A percentile compares a stretch with the other conserved stretches of the same genome.
phyloP scores from a whole-genome alignment of 2,113 vertebrate species.

The Polypterus senegalus region DNA sequence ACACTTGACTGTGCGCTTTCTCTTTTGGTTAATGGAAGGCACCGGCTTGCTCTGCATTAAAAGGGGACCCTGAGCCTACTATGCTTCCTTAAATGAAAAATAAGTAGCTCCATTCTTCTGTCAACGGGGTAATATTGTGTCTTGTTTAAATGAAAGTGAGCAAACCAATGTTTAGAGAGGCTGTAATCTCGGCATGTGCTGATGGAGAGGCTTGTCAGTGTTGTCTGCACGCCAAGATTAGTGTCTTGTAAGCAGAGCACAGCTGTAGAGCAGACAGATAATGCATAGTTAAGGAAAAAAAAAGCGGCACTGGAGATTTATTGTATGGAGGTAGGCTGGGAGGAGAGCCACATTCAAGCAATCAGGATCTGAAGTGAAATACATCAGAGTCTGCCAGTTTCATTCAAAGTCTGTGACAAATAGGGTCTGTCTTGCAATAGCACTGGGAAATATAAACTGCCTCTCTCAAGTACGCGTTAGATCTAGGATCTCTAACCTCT shows the following conservation, averaged over 20 bases:
- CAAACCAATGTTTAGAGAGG: conserved; percentile 17
- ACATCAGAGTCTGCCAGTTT: conserved; percentile 10
- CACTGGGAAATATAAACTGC: neutral
- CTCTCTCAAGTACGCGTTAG: conserved; percentile 6
- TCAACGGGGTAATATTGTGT: conserved; percentile 10
- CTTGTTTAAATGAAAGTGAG: conserved; percentile 9
- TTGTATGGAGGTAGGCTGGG: neutral
- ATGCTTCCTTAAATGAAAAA: neutral
- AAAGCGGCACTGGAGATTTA: neutral
- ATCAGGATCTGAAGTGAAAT: conserved; percentile 4
- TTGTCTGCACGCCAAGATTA: conserved; percentile 20
- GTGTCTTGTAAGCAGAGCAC: conserved; percentile 4
- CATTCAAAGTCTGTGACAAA: conserved; percentile 3
- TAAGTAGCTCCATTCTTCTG: neutral
- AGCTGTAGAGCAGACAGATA: conserved; percentile 3
- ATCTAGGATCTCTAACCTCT: neutral
- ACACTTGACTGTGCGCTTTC: too few relatives aligned
- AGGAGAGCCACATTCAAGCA: neutral
- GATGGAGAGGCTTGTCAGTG: conserved; percentile 14
- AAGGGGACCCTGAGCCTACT: neutral
- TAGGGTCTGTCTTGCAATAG: neutral
- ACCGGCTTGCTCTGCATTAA: too few relatives aligned
- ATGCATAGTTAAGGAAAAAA: neutral
- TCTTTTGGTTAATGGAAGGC: too few relatives aligned
- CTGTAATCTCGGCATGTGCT: conserved; percentile 15